These are phyloP conservation scores for Stegophylla sp. DNA, from an alignment of 2,888 invertebrate genomes.

Conservation along the genomic window DNA sequence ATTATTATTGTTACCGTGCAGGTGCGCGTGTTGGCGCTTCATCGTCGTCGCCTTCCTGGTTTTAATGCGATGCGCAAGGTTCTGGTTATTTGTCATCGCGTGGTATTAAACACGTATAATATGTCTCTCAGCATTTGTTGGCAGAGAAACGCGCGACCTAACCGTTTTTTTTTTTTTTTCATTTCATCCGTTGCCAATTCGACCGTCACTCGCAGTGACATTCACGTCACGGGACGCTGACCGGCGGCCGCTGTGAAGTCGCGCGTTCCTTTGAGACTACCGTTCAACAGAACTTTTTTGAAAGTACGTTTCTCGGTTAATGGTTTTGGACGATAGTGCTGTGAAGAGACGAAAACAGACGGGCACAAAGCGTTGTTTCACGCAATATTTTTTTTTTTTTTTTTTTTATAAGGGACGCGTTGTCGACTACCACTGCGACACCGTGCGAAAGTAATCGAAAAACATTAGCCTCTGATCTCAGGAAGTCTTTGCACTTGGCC, in stretches of 20 bases:
- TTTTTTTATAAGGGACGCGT: no score
- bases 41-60: slow-evolving; percentile 4
- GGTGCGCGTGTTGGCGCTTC: no score
- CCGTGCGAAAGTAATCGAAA: no score
- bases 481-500: no score
- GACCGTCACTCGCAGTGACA: background rate
- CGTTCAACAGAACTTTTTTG: background rate
- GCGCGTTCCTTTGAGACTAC: background rate
- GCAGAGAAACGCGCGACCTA: background rate
- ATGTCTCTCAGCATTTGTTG: background rate
- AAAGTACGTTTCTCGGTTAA: no score
- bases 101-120: background rate
- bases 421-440: no score
- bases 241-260: background rate
- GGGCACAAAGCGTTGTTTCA: no score
- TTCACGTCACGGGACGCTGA: background rate
- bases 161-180: background rate
- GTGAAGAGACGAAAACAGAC: no score
- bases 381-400: no score
- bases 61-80: slow-evolving; percentile 3
- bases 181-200: background rate
- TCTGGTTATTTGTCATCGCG: background rate
- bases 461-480: no score
- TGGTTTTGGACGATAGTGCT: no score
- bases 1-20: no score